Evolutionary conservation across 2,797 vertebrate species (phyloP).

Genomic region (Brachyalestes nurse): DNA sequence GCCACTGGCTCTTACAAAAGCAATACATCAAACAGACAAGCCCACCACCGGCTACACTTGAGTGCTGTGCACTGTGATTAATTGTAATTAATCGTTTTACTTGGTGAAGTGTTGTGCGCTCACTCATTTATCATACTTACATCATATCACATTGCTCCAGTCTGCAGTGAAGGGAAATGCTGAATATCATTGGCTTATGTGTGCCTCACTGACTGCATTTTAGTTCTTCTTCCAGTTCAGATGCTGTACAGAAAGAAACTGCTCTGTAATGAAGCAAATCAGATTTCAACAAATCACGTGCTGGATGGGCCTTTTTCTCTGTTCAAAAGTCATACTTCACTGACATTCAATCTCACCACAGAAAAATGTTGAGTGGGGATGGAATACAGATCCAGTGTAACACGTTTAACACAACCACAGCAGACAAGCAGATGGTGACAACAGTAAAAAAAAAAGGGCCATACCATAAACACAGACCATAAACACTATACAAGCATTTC

Average conservation of each 20-base stretch:
- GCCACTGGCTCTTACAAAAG: slow-evolving; percentile 57
- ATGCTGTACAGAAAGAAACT: slow-evolving; percentile 14
- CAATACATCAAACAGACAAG: slow-evolving; percentile 72
- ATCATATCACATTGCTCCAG: slow-evolving; percentile 53
- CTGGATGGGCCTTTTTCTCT: not conserved
- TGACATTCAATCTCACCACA: not conserved
- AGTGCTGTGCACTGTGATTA: slow-evolving; percentile 69
- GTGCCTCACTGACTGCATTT: slow-evolving; percentile 35
- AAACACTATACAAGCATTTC: not conserved
- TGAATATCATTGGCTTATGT: slow-evolving; percentile 45
- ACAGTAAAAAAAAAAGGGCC: not conserved
- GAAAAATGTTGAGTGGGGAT: not conserved
- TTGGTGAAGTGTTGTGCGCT: slow-evolving; percentile 57
- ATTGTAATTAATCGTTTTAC: slow-evolving; percentile 72
- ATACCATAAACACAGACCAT: not conserved
- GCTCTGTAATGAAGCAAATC: slow-evolving; percentile 1
- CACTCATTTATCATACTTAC: slow-evolving; percentile 71
- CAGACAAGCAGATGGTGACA: not conserved
- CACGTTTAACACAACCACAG: not conserved
- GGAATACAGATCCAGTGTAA: not conserved
- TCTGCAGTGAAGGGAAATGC: slow-evolving; percentile 41
- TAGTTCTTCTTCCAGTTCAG: slow-evolving; percentile 8
- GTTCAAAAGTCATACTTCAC: not conserved
- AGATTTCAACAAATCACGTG: not conserved
- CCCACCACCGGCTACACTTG: slow-evolving; percentile 62